These are phyloP conservation scores for Periophthalmodon schlosseri DNA, from an alignment of 2,113 vertebrate species.

Conservation along the genomic window DNA sequence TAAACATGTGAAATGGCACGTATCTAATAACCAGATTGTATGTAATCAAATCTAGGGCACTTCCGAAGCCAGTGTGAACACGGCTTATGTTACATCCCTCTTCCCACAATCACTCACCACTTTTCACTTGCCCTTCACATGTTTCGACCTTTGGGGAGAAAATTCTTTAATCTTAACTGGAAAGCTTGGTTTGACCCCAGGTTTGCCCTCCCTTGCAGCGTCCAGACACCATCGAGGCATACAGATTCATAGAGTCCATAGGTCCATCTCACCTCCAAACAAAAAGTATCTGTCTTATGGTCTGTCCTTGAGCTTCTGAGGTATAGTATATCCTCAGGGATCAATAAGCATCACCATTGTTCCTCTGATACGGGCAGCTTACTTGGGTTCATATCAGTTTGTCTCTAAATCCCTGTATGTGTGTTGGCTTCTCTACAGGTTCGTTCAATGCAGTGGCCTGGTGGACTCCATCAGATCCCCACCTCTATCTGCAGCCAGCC, in stretches of 20 bases:
- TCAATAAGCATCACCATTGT: constrained; percentile 37
- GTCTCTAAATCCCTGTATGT: background rate
- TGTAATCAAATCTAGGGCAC: constrained; percentile 4
- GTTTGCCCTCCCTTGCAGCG: constrained; percentile 18
- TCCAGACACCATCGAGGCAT: background rate
- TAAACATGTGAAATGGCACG: background rate
- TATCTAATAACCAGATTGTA: background rate
- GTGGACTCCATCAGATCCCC: constrained; percentile 69
- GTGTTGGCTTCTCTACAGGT: constrained; percentile 59
- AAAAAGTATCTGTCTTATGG: background rate
- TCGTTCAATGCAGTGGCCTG: constrained; percentile 75
- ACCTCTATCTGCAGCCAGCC: constrained; percentile 78
- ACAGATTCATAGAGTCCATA: background rate
- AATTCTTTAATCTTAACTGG: constrained; percentile 23
- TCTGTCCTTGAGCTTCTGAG: constrained; percentile 31
- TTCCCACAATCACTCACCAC: constrained; percentile 9
- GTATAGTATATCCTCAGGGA: constrained; percentile 8
- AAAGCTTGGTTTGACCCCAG: constrained; percentile 21
- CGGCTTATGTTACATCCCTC: background rate
- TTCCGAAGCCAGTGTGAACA: constrained; percentile 1
- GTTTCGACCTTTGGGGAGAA: constrained; percentile 18
- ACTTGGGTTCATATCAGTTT: constrained; percentile 15
- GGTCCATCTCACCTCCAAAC: constrained; percentile 12
- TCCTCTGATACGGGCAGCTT: background rate
- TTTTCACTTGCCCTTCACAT: constrained; percentile 25